A percentile compares a stretch with the other conserved stretches of the same genome.
phyloP scores from a whole-genome alignment of 2,113 vertebrate genomes.

The Columba janthina region DNA sequence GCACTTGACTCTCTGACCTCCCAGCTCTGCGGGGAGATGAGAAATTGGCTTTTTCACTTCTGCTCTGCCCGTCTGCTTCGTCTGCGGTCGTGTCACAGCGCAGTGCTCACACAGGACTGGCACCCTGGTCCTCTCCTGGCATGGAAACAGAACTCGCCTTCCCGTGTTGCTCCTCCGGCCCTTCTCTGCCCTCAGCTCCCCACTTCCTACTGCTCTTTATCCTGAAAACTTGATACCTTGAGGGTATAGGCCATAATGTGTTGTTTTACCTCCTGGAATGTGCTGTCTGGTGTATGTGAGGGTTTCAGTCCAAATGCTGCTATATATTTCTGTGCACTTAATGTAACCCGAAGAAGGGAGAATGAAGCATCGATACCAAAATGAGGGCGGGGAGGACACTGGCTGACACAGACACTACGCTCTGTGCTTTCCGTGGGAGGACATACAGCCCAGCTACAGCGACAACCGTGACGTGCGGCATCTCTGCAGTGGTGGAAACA shows the following conservation, averaged over 20 bases:
- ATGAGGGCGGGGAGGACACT: constrained; percentile 55
- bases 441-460: constrained; percentile 68
- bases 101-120: constrained; percentile 72
- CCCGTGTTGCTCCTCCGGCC: constrained; percentile 66
- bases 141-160: constrained; percentile 70
- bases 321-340: constrained; percentile 87
- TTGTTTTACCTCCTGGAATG: constrained; percentile 81
- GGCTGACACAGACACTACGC: constrained; percentile 55
- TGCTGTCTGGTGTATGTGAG: constrained; percentile 80
- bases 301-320: constrained; percentile 86
- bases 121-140: constrained; percentile 72
- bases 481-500: constrained; percentile 53
- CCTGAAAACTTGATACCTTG: constrained; percentile 81
- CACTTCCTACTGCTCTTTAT: constrained; percentile 76
- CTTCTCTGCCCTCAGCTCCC: constrained; percentile 71
- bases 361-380: constrained; percentile 80
- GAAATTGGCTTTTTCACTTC: constrained; percentile 60
- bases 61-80: constrained; percentile 69
- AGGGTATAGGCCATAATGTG: constrained; percentile 75
- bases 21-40: neutral
- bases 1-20: constrained; percentile 16
- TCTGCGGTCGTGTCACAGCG: constrained; percentile 45
- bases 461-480: constrained; percentile 34
- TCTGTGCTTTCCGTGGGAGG: constrained; percentile 63
- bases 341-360: constrained; percentile 80